These are phyloP conservation scores for Poecilobothrus nobilitatus DNA, from an alignment of 2,888 invertebrate species.

Conservation along the genomic window DNA sequence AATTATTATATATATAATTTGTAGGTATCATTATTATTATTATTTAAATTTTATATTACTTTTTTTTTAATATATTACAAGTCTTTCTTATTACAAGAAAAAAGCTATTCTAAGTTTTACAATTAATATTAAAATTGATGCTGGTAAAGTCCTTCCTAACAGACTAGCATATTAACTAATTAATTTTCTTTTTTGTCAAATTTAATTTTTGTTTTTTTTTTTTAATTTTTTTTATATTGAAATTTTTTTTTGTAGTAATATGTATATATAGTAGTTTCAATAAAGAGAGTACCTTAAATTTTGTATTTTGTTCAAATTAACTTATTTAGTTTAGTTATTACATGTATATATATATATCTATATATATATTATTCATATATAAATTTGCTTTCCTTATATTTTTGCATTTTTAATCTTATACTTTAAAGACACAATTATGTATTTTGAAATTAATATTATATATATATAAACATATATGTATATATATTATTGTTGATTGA, in stretches of 20 bases:
- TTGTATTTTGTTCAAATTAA: constrained; percentile 1
- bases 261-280: not conserved
- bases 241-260: not conserved
- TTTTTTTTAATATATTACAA: not conserved
- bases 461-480: not conserved
- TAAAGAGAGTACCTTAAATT: constrained; percentile 6
- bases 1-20: constrained; percentile 1
- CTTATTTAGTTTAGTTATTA: not conserved
- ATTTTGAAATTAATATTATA: not conserved
- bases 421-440: not conserved
- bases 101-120: constrained; percentile 4
- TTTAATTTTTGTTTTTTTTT: not conserved
- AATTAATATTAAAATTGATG: constrained; percentile 6
- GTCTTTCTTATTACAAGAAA: constrained; percentile 6
- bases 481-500: not conserved
- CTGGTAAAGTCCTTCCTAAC: constrained; percentile 1
- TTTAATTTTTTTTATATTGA: not conserved
- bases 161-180: constrained; percentile 6
- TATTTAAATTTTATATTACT: not conserved
- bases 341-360: too few relatives aligned
- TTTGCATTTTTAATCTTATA: not conserved
- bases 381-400: not conserved
- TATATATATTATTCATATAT: not conserved
- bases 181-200: not conserved
- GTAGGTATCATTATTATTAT: not conserved